Conservation (phyloP, 2,797 vertebrate species). For the Valencia hispanica region DNA sequence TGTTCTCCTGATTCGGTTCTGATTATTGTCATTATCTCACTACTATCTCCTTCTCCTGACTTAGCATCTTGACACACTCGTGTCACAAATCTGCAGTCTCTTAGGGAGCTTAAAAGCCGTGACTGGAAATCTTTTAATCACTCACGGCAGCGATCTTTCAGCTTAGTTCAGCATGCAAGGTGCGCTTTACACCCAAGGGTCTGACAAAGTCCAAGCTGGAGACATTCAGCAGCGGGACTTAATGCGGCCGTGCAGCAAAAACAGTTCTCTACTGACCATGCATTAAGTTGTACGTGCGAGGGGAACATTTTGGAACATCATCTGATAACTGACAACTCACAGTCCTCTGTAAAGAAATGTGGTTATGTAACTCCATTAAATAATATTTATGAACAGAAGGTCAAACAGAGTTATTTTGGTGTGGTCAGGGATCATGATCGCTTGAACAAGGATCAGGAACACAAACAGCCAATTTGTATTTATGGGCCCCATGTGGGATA, state of each 20-base stretch:
- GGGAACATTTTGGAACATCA: background rate
- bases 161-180: conserved; percentile 56
- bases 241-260: background rate
- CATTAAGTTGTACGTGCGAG: background rate
- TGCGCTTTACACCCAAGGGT: conserved; percentile 42
- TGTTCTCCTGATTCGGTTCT: background rate
- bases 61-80: conserved; percentile 14
- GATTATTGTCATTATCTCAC: background rate
- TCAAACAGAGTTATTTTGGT: background rate
- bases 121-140: conserved; percentile 50
- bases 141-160: conserved; percentile 43
- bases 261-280: background rate
- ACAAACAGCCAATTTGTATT: background rate
- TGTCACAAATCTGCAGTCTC: conserved; percentile 5
- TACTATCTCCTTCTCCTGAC: conserved; percentile 2
- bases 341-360: background rate
- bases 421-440: background rate
- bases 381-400: background rate
- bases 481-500: background rate
- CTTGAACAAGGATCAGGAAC: background rate
- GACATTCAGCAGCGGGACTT: conserved; percentile 34
- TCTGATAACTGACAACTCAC: background rate
- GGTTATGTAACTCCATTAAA: background rate
- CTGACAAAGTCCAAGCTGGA: conserved; percentile 57
- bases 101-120: conserved; percentile 28